These are phyloP conservation scores for Pelagia noctiluca DNA, from an alignment of 30 jellyfish, hydroid and myxozoan species.

Conservation along the genomic window DNA sequence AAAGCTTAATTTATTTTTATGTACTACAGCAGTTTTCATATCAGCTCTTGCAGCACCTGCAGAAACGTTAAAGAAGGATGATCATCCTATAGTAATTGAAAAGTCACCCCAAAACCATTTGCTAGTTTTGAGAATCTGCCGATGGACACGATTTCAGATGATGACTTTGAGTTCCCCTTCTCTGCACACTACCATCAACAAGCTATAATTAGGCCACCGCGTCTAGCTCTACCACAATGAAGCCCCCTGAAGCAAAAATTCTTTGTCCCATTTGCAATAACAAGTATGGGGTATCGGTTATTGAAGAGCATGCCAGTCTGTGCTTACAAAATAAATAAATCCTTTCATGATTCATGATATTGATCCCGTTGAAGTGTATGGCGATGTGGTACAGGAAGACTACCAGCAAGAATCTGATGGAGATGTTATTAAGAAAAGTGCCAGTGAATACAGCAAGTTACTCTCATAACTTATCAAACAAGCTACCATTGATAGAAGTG, in stretches of 20 bases:
- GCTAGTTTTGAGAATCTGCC: neutral
- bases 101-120: neutral
- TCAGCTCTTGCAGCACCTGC: conserved; percentile 1
- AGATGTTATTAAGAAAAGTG: conserved; percentile 6
- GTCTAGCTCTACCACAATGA: neutral
- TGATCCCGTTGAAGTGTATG: neutral
- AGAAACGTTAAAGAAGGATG: neutral
- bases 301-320: conserved; percentile 18
- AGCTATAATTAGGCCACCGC: neutral
- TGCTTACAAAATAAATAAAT: conserved; percentile 1
- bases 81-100: too few relatives aligned
- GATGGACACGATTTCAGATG: neutral
- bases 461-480: neutral
- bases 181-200: neutral
- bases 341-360: conserved; percentile 4
- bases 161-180: conserved; percentile 1
- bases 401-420: neutral
- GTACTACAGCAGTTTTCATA: neutral
- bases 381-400: conserved; percentile 1
- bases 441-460: conserved; percentile 1
- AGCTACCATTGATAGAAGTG: conserved; percentile 2
- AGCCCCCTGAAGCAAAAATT: conserved; percentile 2
- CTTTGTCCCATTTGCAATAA: conserved; percentile 4
- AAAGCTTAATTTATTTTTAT: neutral
- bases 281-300: conserved; percentile 1